Base-by-base conservation (phyloP, 2,888 invertebrate genomes). In the Nasonia oneida region DNA sequence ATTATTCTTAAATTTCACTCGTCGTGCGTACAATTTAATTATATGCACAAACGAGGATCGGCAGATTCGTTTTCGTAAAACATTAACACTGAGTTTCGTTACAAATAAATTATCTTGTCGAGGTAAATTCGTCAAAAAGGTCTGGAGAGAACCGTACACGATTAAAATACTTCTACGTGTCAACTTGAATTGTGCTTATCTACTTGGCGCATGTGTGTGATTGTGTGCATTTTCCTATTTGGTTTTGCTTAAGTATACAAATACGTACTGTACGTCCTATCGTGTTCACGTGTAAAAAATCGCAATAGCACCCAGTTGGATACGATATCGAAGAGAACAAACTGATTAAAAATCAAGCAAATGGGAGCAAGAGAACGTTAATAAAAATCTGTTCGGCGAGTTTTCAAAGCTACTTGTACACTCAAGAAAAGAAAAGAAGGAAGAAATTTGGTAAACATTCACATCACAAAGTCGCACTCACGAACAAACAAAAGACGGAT, bases 141-240 rank as follows among this genome's bases (percentile, higher is more conserved):
- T 78, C 50, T 81, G 39, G 8, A 85, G n/a, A 74, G 75, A 70
- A 75, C 42, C 64, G 50, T 64, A 53, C 47, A 75, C 18, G 33
- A 70, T 57, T 74, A 74, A 85, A 85, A 70, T 83, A 82, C 57
- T 61, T 70, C 67, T 86, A 83, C 70, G 37, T 70, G 74, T 81
- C 61, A 73, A 83, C 33, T 81, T 84, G 57, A 77, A 78, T 81
- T 83, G 42, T 86, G 42, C 67, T 76, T 47, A 76, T n/a, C 64
- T 81, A 84, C 81, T 67, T 76, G 73, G 73, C 71, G 77, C 61
- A 61, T 39, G 39, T 67, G 33, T 33, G 57, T n/a, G 57, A 57
- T 70, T n/a, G 42, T 70, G 81, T 79, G 78, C 81, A 81, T 78
- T 86, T 3, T 47, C 33, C 23, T 86, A 86, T 71, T 76, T 78